phyloP scores from a whole-genome alignment of 2,113 vertebrate species.

The Podarcis muralis region DNA sequence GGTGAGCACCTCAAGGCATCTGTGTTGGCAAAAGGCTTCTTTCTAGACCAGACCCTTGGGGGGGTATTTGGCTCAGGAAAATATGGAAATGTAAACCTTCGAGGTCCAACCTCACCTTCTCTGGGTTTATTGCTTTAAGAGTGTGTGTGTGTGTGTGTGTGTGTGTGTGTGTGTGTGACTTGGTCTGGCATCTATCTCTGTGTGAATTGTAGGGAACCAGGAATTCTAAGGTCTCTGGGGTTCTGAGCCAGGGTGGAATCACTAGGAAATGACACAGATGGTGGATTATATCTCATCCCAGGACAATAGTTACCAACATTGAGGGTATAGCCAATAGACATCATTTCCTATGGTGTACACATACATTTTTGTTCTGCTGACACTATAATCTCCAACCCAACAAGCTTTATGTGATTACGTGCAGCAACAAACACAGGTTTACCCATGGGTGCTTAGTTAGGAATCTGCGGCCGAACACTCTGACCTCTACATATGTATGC shows the following conservation, averaged over 20 bases:
- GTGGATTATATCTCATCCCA: background rate
- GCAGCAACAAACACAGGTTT: too few species aligned
- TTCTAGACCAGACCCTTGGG: too few species aligned
- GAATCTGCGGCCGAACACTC: too few species aligned
- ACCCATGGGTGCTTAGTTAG: too few species aligned
- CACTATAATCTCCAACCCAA: background rate
- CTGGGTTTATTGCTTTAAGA: background rate
- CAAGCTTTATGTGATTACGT: too few species aligned
- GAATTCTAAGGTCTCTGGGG: background rate
- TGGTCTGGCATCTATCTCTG: background rate
- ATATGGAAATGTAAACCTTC: background rate
- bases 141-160: too few species aligned
- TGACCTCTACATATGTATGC: too few species aligned
- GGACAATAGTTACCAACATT: background rate
- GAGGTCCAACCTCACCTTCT: background rate
- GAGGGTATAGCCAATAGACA: background rate
- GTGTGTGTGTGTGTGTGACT: background rate
- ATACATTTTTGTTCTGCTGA: background rate
- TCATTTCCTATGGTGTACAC: too few species aligned
- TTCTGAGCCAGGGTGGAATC: background rate
- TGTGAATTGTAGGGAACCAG: background rate
- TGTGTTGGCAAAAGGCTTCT: background rate
- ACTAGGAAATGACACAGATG: background rate
- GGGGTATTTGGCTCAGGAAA: background rate
- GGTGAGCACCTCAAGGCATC: background rate